Evolutionary conservation across 92 coral and sea anemone genomes (phyloP).

Genomic region (Meandrina meandrites): DNA sequence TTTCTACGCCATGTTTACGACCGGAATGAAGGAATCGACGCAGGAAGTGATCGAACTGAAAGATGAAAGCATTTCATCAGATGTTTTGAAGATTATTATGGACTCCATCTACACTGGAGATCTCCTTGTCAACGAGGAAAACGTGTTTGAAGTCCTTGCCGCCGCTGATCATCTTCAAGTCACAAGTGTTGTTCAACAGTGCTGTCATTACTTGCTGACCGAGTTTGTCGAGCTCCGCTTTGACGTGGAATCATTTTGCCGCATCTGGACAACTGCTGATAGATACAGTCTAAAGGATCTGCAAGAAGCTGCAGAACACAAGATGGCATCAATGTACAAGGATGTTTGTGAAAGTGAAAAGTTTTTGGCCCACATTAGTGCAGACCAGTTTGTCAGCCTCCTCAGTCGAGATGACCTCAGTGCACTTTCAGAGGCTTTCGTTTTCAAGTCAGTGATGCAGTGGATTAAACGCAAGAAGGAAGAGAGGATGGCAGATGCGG

Average conservation of each 20-base stretch:
- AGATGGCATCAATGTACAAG: neutral
- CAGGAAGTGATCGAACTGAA: neutral
- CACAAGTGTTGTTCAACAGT: neutral
- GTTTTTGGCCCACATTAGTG: neutral
- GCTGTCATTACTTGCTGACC: neutral
- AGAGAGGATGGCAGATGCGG: neutral
- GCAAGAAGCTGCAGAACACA: neutral
- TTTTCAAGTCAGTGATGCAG: neutral
- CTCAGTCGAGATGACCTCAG: neutral
- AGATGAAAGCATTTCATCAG: constrained; percentile 3
- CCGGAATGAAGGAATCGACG: neutral
- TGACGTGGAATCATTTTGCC: neutral
- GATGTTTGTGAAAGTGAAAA: neutral
- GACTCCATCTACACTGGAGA: constrained; percentile 11
- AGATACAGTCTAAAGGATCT: neutral
- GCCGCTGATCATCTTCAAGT: constrained; percentile 10
- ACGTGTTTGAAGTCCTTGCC: neutral
- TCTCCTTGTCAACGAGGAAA: neutral
- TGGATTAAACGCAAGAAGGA: neutral
- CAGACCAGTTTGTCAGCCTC: neutral
- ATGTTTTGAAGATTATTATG: neutral
- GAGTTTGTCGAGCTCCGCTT: neutral
- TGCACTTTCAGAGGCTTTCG: neutral
- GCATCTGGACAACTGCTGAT: neutral
- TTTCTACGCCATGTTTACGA: neutral